These are phyloP conservation scores for Philotrypesis tridentata DNA, from an alignment of 1,140 invertebrate species.

Conservation along the genomic window DNA sequence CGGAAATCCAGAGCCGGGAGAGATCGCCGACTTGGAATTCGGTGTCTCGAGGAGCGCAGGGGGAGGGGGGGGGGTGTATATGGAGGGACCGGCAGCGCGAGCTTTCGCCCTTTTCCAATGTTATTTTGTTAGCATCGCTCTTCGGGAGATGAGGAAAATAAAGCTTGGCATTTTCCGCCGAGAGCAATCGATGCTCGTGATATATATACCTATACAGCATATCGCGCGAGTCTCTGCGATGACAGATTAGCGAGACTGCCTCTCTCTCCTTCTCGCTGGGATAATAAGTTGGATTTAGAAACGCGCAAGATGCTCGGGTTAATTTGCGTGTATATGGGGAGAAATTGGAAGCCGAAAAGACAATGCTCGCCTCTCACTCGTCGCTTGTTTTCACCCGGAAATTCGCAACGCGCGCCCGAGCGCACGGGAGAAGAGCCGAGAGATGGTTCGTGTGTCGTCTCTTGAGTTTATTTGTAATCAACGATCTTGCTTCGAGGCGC, in stretches of 20 bases:
- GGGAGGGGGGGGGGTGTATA: too few relatives aligned
- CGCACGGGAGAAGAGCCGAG: background rate
- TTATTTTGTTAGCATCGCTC: background rate
- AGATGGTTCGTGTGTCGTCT: conserved; percentile 50
- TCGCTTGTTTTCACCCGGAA: conserved; percentile 14
- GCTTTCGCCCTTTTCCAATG: conserved; percentile 21
- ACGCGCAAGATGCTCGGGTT: too few relatives aligned
- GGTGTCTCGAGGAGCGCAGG: conserved; percentile 2
- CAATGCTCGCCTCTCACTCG: background rate
- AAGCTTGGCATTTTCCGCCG: background rate
- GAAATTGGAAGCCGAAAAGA: background rate
- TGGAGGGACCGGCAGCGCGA: background rate
- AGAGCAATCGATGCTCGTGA: conserved; percentile 4
- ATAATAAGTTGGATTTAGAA: too few relatives aligned
- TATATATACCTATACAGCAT: too few relatives aligned
- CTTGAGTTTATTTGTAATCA: conserved; percentile 60
- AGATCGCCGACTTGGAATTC: conserved; percentile 36
- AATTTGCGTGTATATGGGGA: background rate
- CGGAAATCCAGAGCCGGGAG: conserved; percentile 30
- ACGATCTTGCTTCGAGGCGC: conserved; percentile 50
- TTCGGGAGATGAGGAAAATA: background rate
- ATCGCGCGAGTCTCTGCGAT: too few relatives aligned
- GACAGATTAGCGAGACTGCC: too few relatives aligned
- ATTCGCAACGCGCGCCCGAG: conserved; percentile 2
- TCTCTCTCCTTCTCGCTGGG: too few relatives aligned